These are phyloP conservation scores for Holothuria leucospilota DNA, from an alignment of 53 echinoderm and acorn worm species.

Conservation along the genomic window DNA sequence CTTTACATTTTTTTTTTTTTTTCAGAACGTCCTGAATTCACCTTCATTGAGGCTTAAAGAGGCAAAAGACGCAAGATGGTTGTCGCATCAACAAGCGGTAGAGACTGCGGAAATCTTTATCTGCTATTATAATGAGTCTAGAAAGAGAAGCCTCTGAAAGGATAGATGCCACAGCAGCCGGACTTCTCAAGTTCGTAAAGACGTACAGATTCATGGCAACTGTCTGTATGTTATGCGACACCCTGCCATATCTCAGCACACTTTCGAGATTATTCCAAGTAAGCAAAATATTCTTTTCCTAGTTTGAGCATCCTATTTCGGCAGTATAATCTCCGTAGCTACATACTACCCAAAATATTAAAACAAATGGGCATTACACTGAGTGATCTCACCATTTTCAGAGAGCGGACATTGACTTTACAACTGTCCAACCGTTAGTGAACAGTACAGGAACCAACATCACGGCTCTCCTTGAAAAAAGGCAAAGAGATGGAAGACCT, in stretches of 20 bases:
- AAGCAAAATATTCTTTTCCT: not conserved
- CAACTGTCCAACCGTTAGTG: no score
- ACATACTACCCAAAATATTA: no score
- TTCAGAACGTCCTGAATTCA: not conserved
- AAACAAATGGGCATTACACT: no score
- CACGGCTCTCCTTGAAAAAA: no score
- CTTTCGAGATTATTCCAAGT: conserved; percentile 44
- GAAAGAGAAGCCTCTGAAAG: not conserved
- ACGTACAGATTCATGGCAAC: conserved; percentile 54
- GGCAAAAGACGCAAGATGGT: not conserved
- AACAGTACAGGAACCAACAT: no score
- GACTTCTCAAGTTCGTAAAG: not conserved
- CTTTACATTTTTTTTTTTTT: not conserved
- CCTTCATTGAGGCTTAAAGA: not conserved
- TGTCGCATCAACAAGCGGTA: no score
- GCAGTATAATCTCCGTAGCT: no score
- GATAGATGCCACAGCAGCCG: not conserved
- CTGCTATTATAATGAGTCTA: conserved; percentile 7
- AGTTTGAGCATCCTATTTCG: no score
- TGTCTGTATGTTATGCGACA: conserved; percentile 52
- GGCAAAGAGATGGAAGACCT: no score
- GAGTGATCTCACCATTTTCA: no score
- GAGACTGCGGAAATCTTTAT: no score
- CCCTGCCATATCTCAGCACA: conserved; percentile 36
- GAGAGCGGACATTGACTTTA: no score